phyloP scores from a whole-genome alignment of 2,113 vertebrate genomes.

The Microtus oregoni region DNA sequence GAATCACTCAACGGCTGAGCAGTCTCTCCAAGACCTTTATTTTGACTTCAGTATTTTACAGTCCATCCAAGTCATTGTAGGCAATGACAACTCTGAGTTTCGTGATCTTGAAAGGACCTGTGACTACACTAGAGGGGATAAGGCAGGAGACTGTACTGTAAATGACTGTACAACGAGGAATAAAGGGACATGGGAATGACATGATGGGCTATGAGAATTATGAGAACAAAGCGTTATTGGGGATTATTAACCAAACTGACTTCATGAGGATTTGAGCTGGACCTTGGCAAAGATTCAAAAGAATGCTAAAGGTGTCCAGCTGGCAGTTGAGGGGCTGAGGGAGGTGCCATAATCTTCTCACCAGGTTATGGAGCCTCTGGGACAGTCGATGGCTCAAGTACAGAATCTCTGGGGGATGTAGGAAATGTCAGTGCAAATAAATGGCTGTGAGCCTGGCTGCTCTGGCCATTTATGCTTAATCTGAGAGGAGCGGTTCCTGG shows the following conservation, averaged over 20 bases:
- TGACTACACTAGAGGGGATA: background rate
- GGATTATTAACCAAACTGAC: constrained; percentile 10
- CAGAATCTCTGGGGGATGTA: background rate
- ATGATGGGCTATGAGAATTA: background rate
- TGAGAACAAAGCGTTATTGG: background rate
- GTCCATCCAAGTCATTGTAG: background rate
- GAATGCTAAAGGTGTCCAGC: background rate
- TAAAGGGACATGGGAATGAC: background rate
- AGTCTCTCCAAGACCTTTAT: background rate
- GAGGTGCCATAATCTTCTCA: background rate
- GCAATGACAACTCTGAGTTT: background rate
- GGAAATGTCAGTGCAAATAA: background rate
- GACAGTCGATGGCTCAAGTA: background rate
- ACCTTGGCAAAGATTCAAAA: constrained; percentile 53
- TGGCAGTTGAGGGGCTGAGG: background rate
- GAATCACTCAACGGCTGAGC: background rate
- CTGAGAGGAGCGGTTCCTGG: background rate
- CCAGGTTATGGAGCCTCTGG: background rate
- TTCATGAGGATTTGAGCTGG: background rate
- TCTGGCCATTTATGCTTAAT: background rate
- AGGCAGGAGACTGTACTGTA: background rate
- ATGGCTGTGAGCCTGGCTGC: background rate
- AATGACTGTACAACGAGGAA: background rate
- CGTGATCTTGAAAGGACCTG: background rate
- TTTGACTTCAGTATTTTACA: constrained; percentile 27